Base-by-base conservation (phyloP, 2,113 vertebrate genomes). In the Hippopotamus amphibius region DNA sequence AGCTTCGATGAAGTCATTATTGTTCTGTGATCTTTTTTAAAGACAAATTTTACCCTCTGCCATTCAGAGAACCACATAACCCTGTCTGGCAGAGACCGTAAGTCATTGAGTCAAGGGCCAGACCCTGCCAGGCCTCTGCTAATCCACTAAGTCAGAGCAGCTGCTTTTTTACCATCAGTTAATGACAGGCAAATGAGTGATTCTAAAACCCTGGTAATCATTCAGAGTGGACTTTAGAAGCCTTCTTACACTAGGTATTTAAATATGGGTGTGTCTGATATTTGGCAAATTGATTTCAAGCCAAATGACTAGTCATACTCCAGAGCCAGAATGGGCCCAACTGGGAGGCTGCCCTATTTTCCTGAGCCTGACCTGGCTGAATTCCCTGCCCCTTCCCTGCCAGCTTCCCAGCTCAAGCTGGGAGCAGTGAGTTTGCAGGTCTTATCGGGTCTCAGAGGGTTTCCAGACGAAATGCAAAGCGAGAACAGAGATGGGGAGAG, bases 211-310 rank as follows among this genome's bases (percentile, higher is more conserved):
- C 63, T 15, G 12, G 46, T 69, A 41, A 74, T 15, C 16, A 2
- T 83, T 59, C 81, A 81, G 2, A 50, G 63, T 91, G 63, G 68
- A 89, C 69, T 95, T 92, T 16, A 93, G 77, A 90, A 66, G 9
- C 7, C 68, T 96, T 76, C 74, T 84, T 84, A 96, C 6, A 72
- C 16, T 37, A 28, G 55, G 48, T 88, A 43, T 74, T 97, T 93
- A 95, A 91, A 74, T 50, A 57, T 53, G 89, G 96, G 95, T 85
- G 97, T 97, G 93, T 57, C 79, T 86, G 24, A 83, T 69, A 63
- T 33, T 33, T 53, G 19, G 89, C 80, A 95, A 94, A 89, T 65
- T 94, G n/a, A 50, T 93, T 96, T 95, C 68, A 65, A 72, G 82
- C n/a, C 85, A 79, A 79, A 57, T 83, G 41, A 74, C 5, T 13